These are phyloP conservation scores for Zygogramma bicolorata DNA, from an alignment of 2,888 invertebrate species.

Conservation along the genomic window DNA sequence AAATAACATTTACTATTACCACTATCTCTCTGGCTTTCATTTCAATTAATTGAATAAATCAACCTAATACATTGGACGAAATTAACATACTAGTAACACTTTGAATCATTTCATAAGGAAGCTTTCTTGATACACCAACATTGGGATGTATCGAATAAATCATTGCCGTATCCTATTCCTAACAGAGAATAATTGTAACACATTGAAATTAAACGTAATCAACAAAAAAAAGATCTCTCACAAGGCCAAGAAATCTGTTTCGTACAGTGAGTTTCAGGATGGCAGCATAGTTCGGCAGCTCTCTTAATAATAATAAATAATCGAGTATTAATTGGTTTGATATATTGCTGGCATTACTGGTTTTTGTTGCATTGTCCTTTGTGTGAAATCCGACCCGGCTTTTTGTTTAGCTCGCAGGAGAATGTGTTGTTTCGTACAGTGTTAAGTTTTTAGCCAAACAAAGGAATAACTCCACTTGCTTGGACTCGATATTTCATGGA, in stretches of 20 bases:
- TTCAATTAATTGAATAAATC: too few species aligned
- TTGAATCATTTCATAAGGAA: too few species aligned
- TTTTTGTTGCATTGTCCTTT: slow-evolving; percentile 64
- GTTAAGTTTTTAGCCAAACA: slow-evolving; percentile 56
- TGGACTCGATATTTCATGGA: slow-evolving; percentile 29
- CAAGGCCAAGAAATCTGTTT: neutral
- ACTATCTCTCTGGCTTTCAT: too few species aligned
- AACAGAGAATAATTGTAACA: too few species aligned
- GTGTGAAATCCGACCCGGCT: slow-evolving; percentile 62
- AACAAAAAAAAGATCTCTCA: slow-evolving; percentile 15
- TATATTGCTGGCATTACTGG: slow-evolving; percentile 64
- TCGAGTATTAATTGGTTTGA: slow-evolving; percentile 67
- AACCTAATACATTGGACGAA: too few species aligned
- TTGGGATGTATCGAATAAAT: too few species aligned
- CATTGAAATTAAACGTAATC: too few species aligned
- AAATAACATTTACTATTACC: too few species aligned
- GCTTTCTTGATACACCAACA: too few species aligned
- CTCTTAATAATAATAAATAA: slow-evolving; percentile 66
- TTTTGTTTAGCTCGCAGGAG: slow-evolving; percentile 60
- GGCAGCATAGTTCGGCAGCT: slow-evolving; percentile 62
- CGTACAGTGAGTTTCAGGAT: slow-evolving; percentile 16
- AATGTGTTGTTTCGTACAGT: slow-evolving; percentile 59
- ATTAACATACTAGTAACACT: too few species aligned
- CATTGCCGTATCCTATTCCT: too few species aligned
- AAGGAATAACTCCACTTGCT: slow-evolving; percentile 45